phyloP scores from a whole-genome alignment of 2,113 vertebrate genomes.

The Motacilla tschutschensis region DNA sequence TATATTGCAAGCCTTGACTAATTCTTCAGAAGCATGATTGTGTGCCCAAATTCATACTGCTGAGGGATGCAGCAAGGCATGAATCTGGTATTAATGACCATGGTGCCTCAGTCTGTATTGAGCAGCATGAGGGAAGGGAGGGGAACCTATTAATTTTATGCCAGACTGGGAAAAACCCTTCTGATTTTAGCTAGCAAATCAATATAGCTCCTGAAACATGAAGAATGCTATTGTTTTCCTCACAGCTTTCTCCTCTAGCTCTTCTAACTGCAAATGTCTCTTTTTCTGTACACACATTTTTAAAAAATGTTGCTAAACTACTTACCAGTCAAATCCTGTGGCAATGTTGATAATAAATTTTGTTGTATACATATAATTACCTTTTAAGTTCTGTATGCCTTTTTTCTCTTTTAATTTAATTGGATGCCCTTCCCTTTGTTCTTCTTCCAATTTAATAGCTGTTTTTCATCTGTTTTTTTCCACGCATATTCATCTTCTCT shows the following conservation, averaged over 20 bases:
- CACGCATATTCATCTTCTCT: slow-evolving; percentile 46
- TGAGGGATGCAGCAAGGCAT: slow-evolving; percentile 13
- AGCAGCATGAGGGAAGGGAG: slow-evolving; percentile 17
- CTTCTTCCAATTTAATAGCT: slow-evolving; percentile 49
- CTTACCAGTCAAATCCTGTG: slow-evolving; percentile 50
- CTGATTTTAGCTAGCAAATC: slow-evolving; percentile 36
- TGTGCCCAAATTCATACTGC: slow-evolving; percentile 26
- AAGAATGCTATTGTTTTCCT: slow-evolving; percentile 50
- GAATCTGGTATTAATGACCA: slow-evolving; percentile 51
- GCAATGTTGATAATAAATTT: slow-evolving; percentile 56
- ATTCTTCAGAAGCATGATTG: neutral
- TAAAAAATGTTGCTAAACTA: slow-evolving; percentile 41
- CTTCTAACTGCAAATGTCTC: slow-evolving; percentile 6
- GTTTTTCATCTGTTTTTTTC: slow-evolving; percentile 30
- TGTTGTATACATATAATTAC: slow-evolving; percentile 47
- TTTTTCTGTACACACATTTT: neutral
- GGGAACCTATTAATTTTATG: slow-evolving; percentile 5
- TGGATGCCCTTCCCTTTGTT: slow-evolving; percentile 45
- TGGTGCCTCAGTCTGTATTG: slow-evolving; percentile 6
- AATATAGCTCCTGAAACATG: slow-evolving; percentile 28
- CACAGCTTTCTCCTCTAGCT: slow-evolving; percentile 8
- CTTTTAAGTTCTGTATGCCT: slow-evolving; percentile 31
- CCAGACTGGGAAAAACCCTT: slow-evolving; percentile 6
- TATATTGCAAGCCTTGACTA: neutral
- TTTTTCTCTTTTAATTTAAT: slow-evolving; percentile 38